phyloP scores from a whole-genome alignment of 2,888 invertebrate species.

The Carterocephalus palaemon region DNA sequence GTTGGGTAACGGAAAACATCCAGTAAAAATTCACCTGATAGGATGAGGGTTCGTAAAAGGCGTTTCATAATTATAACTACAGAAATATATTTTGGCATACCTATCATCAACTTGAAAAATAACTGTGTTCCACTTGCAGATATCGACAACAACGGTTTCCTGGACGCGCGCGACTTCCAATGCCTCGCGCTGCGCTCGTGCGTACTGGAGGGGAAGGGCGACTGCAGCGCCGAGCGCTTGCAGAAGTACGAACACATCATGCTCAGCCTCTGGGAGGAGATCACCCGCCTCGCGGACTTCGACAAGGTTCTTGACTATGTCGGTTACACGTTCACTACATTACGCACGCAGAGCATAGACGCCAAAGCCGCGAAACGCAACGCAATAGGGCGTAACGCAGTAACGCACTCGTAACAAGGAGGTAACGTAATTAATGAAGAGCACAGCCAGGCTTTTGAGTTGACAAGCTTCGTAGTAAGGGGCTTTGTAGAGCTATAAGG shows the following conservation, averaged over 20 bases:
- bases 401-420: conserved; percentile 21
- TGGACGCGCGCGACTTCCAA: conserved; percentile 90
- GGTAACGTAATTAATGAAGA: not conserved
- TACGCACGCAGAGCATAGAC: conserved; percentile 39
- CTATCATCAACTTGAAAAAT: conserved; percentile 2
- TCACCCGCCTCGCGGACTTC: conserved; percentile 90
- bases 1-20: too few relatives aligned
- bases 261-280: conserved; percentile 91
- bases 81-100: too few relatives aligned
- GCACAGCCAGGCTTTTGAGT: too few relatives aligned
- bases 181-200: conserved; percentile 90
- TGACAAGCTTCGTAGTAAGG: conserved; percentile 1
- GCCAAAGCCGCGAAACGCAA: conserved; percentile 23
- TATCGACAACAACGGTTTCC: conserved; percentile 90
- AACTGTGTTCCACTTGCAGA: conserved; percentile 73
- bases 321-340: conserved; percentile 61
- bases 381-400: not conserved
- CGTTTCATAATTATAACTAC: too few relatives aligned
- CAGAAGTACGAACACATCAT: conserved; percentile 90
- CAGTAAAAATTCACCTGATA: too few relatives aligned
- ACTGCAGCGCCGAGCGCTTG: conserved; percentile 84
- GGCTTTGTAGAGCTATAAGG: conserved; percentile 1
- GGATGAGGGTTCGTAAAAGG: too few relatives aligned
- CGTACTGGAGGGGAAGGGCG: conserved; percentile 89
- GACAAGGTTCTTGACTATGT: conserved; percentile 86